Conservation (phyloP, 2,113 vertebrate species). For the Tupaia tana region DNA sequence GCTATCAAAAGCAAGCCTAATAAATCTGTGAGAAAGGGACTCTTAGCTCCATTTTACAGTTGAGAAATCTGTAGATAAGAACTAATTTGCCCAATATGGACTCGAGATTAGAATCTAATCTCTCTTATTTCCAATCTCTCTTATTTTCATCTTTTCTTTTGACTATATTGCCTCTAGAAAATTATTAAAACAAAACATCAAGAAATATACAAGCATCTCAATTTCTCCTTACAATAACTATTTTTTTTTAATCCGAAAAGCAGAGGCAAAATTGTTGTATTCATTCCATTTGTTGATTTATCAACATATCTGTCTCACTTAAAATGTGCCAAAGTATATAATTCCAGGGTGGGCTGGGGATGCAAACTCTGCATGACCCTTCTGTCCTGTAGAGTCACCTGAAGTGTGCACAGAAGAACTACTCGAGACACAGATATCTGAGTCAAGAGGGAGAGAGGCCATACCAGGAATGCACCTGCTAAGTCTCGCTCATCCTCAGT, state of each 20-base stretch:
- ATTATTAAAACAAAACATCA: background rate
- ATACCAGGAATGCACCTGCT: too few relatives aligned
- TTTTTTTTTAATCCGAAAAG: constrained; percentile 39
- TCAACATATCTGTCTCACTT: background rate
- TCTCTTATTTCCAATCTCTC: background rate
- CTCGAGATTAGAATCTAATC: background rate
- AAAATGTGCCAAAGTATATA: background rate
- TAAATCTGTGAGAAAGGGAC: background rate
- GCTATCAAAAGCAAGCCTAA: background rate
- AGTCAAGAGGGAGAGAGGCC: too few relatives aligned
- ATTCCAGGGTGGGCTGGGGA: background rate
- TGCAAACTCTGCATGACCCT: background rate
- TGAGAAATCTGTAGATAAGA: background rate
- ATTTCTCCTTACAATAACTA: background rate
- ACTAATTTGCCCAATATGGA: background rate
- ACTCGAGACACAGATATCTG: too few relatives aligned
- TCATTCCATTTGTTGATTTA: constrained; percentile 33
- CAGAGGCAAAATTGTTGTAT: background rate
- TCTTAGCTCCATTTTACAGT: background rate
- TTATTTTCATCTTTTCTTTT: constrained; percentile 34
- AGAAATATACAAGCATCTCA: background rate
- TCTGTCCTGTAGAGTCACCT: too few relatives aligned
- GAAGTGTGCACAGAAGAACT: too few relatives aligned
- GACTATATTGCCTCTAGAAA: background rate
- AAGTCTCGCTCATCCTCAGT: too few relatives aligned